phyloP scores from a whole-genome alignment of 2,113 vertebrate genomes.

The Lutjanus erythropterus region DNA sequence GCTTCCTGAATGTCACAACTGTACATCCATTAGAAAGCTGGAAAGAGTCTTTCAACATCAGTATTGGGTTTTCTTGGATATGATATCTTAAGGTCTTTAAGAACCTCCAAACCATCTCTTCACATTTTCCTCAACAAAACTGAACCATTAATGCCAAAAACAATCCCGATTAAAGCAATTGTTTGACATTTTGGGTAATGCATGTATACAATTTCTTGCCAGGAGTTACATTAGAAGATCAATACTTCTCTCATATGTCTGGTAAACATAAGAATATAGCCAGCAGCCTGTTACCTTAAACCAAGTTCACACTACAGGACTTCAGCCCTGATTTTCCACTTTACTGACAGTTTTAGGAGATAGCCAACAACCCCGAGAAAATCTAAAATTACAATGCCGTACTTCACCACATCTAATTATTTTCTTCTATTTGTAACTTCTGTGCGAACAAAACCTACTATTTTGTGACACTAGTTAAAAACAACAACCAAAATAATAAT shows the following conservation, averaged over 20 bases:
- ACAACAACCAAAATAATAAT: too few relatives aligned
- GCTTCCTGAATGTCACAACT: slow-evolving; percentile 10
- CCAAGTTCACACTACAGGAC: too few relatives aligned
- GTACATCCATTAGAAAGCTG: background rate
- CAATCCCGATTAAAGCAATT: background rate
- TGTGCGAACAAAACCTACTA: too few relatives aligned
- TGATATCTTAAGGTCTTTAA: background rate
- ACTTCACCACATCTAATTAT: too few relatives aligned
- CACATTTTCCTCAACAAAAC: background rate
- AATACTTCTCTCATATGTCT: background rate
- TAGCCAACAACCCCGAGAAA: too few relatives aligned
- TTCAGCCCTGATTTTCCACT: too few relatives aligned
- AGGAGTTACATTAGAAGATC: background rate
- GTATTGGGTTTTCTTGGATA: background rate
- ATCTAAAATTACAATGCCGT: too few relatives aligned
- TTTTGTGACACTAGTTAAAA: too few relatives aligned
- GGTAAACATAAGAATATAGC: background rate
- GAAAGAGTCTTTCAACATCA: background rate
- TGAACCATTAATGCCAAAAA: background rate
- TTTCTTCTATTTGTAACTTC: too few relatives aligned
- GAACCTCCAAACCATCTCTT: background rate
- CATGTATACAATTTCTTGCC: background rate
- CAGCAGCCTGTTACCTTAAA: background rate
- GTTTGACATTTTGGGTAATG: background rate
- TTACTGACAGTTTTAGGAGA: too few relatives aligned